A percentile compares a stretch with the other conserved stretches of the same genome.
Evolutionary conservation across 2,797 vertebrate genomes (phyloP).

Genomic region (Xerus rutilus): DNA sequence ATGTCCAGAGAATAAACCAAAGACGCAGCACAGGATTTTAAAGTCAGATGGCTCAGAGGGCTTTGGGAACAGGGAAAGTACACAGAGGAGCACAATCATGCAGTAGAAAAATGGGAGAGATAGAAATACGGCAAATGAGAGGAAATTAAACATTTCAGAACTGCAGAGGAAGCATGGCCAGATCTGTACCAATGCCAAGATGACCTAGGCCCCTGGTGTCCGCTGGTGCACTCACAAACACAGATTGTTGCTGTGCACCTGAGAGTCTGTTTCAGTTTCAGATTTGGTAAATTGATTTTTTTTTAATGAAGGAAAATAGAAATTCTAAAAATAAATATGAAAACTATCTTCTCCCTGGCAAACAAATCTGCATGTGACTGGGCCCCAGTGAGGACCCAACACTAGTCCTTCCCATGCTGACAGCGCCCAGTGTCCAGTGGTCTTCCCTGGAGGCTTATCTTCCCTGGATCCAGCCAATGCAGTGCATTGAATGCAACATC

Average conservation of each 20-base stretch:
- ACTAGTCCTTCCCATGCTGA: neutral
- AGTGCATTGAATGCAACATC: neutral
- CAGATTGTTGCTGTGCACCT: neutral
- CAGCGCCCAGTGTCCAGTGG: too few species aligned
- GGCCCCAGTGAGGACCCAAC: neutral
- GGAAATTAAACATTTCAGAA: neutral
- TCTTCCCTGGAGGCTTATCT: too few species aligned
- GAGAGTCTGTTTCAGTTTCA: neutral
- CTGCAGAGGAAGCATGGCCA: neutral
- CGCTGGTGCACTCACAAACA: neutral
- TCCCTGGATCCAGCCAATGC: neutral
- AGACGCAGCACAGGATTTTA: accelerated
- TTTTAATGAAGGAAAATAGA: neutral
- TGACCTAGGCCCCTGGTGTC: too few species aligned
- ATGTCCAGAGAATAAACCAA: neutral
- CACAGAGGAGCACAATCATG: neutral
- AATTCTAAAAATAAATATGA: neutral
- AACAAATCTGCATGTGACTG: neutral
- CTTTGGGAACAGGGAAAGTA: neutral
- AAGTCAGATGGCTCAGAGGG: neutral
- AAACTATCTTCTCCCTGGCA: neutral
- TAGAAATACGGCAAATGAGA: neutral
- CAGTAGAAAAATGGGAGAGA: neutral
- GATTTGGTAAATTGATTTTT: neutral
- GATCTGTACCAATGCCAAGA: neutral